Percentiles rank a stretch among this genome's conserved stretches.
These are phyloP conservation scores for Aphaenogaster ashmeadi DNA, from an alignment of 1,140 invertebrate genomes.

Conservation along the genomic window DNA sequence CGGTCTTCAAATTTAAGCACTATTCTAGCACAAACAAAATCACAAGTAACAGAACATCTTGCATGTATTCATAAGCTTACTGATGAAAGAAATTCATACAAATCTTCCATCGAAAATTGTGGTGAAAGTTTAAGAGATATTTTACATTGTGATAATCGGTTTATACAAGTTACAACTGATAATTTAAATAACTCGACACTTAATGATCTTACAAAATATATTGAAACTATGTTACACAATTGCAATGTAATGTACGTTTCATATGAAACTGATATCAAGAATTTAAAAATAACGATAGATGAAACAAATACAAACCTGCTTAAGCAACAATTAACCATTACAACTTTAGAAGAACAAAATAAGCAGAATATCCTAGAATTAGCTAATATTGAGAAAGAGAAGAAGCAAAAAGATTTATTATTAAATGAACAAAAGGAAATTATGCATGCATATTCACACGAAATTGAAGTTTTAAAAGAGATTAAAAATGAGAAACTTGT, in stretches of 20 bases:
- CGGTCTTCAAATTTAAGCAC: slow-evolving; percentile 46
- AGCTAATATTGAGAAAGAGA: slow-evolving; percentile 30
- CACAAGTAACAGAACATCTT: slow-evolving; percentile 43
- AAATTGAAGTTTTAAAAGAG: slow-evolving; percentile 59
- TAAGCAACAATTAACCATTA: slow-evolving; percentile 44
- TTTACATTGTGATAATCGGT: slow-evolving; percentile 11
- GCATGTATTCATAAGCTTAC: slow-evolving; percentile 52
- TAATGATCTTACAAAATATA: slow-evolving; percentile 36
- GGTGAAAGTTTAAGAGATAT: slow-evolving; percentile 52
- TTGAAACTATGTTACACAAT: slow-evolving; percentile 46
- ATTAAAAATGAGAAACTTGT: slow-evolving; percentile 58
- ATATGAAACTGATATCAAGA: slow-evolving; percentile 38
- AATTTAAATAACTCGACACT: slow-evolving; percentile 53
- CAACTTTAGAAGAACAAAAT: slow-evolving; percentile 67
- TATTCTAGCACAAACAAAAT: slow-evolving; percentile 34
- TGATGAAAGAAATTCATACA: slow-evolving; percentile 53
- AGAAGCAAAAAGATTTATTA: slow-evolving; percentile 13
- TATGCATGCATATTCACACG: slow-evolving; percentile 30
- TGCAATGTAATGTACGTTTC: slow-evolving; percentile 17
- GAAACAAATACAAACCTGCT: slow-evolving; percentile 21
- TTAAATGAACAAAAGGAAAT: slow-evolving; percentile 46
- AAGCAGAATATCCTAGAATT: slow-evolving; percentile 44
- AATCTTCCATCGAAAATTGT: slow-evolving; percentile 42
- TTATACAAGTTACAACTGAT: slow-evolving; percentile 11
- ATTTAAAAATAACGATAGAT: slow-evolving; percentile 40